These are phyloP conservation scores for Botia almorhae DNA, from an alignment of 2,797 vertebrate genomes.

Conservation along the genomic window DNA sequence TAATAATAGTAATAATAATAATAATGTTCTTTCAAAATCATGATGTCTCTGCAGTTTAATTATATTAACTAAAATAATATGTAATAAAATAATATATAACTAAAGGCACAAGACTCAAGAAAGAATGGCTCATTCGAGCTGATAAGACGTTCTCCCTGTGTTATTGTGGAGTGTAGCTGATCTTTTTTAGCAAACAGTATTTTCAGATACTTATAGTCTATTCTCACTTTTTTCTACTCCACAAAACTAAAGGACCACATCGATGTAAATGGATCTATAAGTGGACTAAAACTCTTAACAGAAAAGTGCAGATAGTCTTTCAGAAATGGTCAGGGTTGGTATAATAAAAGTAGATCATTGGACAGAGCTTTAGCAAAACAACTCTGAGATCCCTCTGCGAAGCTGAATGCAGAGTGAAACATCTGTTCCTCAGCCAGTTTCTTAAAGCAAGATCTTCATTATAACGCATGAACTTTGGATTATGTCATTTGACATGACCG, in stretches of 20 bases:
- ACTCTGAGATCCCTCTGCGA: background rate
- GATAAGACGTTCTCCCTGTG: background rate
- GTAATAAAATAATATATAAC: no score
- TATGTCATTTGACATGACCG: slow-evolving; percentile 26
- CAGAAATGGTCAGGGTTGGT: background rate
- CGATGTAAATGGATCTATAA: slow-evolving; percentile 15
- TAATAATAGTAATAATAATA: no score
- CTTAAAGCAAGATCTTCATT: slow-evolving; percentile 8
- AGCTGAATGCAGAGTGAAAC: background rate
- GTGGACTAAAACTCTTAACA: background rate
- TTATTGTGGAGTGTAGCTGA: background rate
- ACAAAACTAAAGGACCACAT: background rate
- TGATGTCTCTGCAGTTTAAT: background rate
- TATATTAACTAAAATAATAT: background rate
- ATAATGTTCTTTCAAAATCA: background rate
- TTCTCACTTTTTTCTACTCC: background rate
- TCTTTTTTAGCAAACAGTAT: background rate
- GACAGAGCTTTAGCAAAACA: background rate
- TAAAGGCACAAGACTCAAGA: background rate
- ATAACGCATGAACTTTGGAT: slow-evolving; percentile 18
- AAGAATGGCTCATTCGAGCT: background rate
- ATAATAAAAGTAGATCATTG: background rate
- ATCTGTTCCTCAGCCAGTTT: background rate
- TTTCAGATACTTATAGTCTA: slow-evolving; percentile 5
- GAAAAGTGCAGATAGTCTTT: background rate